Evolutionary conservation across 2,888 invertebrate species (phyloP).

Genomic region (Prostheceraeus crozeri): DNA sequence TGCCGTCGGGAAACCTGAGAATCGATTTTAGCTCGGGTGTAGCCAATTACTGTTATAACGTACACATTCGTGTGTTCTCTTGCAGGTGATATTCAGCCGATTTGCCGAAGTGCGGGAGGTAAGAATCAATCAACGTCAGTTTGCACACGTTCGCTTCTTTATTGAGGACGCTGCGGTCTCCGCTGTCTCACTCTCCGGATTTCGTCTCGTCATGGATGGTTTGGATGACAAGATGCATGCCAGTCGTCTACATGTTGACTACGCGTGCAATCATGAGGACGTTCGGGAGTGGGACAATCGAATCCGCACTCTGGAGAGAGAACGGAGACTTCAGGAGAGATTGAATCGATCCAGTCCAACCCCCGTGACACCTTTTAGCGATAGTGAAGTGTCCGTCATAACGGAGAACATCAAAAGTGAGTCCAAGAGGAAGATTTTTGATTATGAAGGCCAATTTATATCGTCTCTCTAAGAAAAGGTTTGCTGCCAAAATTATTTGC

Average conservation of each 20-base stretch:
- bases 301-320: not conserved
- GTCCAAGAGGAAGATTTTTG: no score
- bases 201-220: not conserved
- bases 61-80: no score
- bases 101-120: not conserved
- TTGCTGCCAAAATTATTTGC: no score
- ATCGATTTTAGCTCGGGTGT: no score
- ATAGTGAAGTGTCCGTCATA: not conserved
- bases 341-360: slow-evolving; percentile 1
- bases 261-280: slow-evolving; percentile 26
- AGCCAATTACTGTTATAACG: no score
- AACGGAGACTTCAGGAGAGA: not conserved
- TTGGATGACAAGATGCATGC: not conserved
- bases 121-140: slow-evolving; percentile 16
- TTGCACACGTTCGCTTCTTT: slow-evolving; percentile 28
- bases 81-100: slow-evolving; percentile 16
- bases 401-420: slow-evolving; percentile 2
- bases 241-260: slow-evolving; percentile 26
- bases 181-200: slow-evolving; percentile 29
- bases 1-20: no score
- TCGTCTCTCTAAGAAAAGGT: no score
- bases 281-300: slow-evolving; percentile 1
- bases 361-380: not conserved
- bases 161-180: slow-evolving; percentile 2
- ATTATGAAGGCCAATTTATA: no score